Evolutionary conservation across 2,113 vertebrate species (phyloP).

Genomic region (Columba janthina): DNA sequence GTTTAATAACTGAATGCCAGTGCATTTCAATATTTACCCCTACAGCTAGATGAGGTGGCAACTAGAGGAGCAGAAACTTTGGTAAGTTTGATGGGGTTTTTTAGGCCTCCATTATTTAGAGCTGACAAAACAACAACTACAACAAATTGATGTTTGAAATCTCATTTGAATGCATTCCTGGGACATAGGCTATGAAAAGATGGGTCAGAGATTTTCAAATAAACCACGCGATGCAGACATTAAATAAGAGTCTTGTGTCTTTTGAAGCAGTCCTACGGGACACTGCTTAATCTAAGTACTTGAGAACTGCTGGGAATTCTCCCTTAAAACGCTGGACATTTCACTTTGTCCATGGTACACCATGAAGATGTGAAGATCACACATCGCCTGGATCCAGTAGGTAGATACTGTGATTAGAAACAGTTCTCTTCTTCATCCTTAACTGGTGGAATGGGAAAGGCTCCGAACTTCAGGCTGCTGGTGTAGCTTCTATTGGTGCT

Average conservation of each 20-base stretch:
- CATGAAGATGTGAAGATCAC: not conserved
- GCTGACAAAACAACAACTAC: not conserved
- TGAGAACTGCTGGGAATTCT: not conserved
- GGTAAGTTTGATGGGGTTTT: not conserved
- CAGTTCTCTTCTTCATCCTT: not conserved
- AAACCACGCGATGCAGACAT: not conserved
- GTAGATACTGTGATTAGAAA: not conserved
- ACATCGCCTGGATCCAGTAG: not conserved
- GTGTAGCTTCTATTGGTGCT: fast-evolving
- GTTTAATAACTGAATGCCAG: not conserved
- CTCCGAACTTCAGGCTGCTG: not conserved
- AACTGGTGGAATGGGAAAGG: not conserved
- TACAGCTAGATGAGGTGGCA: not conserved
- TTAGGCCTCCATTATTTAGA: not conserved
- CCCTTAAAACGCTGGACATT: not conserved
- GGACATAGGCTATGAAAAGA: not conserved
- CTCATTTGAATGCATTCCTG: not conserved
- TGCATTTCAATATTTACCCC: not conserved
- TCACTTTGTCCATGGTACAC: not conserved
- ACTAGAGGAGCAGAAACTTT: not conserved
- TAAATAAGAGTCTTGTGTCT: not conserved
- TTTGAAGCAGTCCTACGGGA: not conserved
- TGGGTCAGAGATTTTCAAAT: not conserved
- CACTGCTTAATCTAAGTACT: not conserved
- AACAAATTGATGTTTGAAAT: not conserved